These are phyloP conservation scores for Diplosoma virens DNA, from an alignment of 23 tunicate genomes.

Conservation along the genomic window DNA sequence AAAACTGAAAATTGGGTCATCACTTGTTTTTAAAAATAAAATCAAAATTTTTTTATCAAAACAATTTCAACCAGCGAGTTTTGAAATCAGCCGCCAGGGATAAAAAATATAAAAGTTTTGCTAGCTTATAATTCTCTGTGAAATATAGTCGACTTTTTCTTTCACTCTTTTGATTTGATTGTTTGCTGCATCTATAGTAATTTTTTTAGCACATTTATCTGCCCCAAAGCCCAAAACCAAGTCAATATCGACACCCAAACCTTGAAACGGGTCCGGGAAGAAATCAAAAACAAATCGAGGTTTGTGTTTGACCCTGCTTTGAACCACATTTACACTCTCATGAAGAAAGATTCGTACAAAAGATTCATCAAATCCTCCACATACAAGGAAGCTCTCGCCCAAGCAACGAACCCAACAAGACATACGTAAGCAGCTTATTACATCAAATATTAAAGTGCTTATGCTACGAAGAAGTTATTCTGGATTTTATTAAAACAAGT, in stretches of 20 bases:
- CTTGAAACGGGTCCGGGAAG: constrained; percentile 41
- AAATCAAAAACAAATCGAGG: constrained; percentile 49
- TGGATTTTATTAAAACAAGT: too few relatives aligned
- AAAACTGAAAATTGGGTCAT: too few relatives aligned
- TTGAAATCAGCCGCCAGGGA: too few relatives aligned
- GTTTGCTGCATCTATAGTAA: too few relatives aligned
- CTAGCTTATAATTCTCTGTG: too few relatives aligned
- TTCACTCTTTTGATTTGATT: too few relatives aligned
- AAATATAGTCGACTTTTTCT: too few relatives aligned
- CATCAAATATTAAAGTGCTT: not conserved
- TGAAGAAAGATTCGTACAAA: constrained; percentile 85
- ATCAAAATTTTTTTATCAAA: too few relatives aligned
- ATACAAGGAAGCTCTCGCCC: constrained; percentile 49
- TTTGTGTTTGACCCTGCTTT: constrained; percentile 60
- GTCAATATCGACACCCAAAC: constrained; percentile 77
- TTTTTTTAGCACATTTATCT: constrained; percentile 39
- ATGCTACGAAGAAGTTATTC: too few relatives aligned
- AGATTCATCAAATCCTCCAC: constrained; percentile 44
- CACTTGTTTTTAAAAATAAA: too few relatives aligned
- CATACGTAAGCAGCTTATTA: constrained; percentile 30
- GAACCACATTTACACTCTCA: constrained; percentile 71
- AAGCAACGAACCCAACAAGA: constrained; percentile 44
- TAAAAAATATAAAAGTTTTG: too few relatives aligned
- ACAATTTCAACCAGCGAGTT: too few relatives aligned
- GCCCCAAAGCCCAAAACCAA: constrained; percentile 35